Evolutionary conservation across 2,797 vertebrate genomes (phyloP).

Genomic region (Brachyalestes nurse): DNA sequence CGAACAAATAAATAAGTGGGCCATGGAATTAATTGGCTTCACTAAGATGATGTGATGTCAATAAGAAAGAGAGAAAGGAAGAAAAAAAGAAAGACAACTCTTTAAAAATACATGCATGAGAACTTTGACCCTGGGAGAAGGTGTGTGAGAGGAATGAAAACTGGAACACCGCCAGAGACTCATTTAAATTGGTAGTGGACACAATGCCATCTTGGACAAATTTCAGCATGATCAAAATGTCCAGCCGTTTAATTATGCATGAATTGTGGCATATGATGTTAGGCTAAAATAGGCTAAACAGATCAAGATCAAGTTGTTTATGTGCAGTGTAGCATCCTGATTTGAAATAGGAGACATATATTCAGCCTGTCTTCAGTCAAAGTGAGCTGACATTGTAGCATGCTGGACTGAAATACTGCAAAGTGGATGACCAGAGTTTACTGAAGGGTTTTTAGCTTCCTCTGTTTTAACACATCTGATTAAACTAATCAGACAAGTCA

Average conservation of each 20-base stretch:
- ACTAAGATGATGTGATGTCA: too few species aligned
- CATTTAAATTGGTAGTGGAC: too few species aligned
- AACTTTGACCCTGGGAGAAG: too few species aligned
- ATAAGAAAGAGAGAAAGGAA: too few species aligned
- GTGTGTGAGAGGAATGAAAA: too few species aligned
- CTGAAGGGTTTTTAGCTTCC: not conserved
- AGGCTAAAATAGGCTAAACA: not conserved
- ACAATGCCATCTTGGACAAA: not conserved
- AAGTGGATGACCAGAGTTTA: not conserved
- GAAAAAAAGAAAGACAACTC: too few species aligned
- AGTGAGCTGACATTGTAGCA: not conserved
- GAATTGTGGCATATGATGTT: not conserved
- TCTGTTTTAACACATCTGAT: slow-evolving; percentile 3
- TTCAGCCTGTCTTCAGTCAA: not conserved
- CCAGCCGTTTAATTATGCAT: not conserved
- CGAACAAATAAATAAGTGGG: too few species aligned
- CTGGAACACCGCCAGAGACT: too few species aligned
- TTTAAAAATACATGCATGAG: too few species aligned
- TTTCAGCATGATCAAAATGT: too few species aligned
- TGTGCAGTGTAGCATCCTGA: not conserved
- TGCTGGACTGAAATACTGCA: not conserved
- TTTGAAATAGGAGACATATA: not conserved
- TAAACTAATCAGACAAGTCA: not conserved
- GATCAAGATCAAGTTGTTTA: not conserved
- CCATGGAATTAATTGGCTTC: too few species aligned